Evolutionary conservation across 2,113 vertebrate species (phyloP).

Genomic region (Glaucomys volans): DNA sequence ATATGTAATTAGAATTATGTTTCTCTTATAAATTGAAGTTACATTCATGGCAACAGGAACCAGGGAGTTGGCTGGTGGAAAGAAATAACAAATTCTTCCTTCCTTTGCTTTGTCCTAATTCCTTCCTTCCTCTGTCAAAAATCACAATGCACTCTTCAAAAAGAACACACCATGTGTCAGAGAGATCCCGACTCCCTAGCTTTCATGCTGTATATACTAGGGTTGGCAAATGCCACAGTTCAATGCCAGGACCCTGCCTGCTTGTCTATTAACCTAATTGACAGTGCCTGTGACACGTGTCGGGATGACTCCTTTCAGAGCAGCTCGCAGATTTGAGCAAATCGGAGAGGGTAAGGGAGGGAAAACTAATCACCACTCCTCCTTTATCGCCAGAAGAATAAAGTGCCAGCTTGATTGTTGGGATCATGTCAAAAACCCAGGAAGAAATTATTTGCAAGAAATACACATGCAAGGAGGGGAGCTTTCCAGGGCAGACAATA

Average conservation of each 20-base stretch:
- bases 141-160: conserved; percentile 84
- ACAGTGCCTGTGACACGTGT: background rate
- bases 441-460: conserved; percentile 43
- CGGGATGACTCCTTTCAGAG: conserved; percentile 42
- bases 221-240: conserved; percentile 56
- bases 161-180: conserved; percentile 67
- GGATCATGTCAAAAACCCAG: conserved; percentile 45
- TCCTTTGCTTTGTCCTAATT: conserved; percentile 85
- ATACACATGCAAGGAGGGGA: background rate
- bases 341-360: background rate
- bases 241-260: conserved; percentile 11
- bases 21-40: conserved; percentile 78
- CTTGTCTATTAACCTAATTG: conserved; percentile 60
- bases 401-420: background rate
- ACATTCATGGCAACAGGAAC: conserved; percentile 73
- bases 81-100: conserved; percentile 81
- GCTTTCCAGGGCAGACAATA: background rate
- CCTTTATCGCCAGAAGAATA: conserved; percentile 36
- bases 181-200: conserved; percentile 63
- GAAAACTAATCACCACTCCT: background rate
- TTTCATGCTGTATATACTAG: conserved; percentile 51
- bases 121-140: conserved; percentile 87
- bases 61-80: conserved; percentile 67
- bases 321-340: conserved; percentile 42
- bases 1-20: conserved; percentile 74